A percentile compares a stretch with the other conserved stretches of the same genome.
phyloP scores from a whole-genome alignment of 1,140 invertebrate species.

The Scylla paramamosain region DNA sequence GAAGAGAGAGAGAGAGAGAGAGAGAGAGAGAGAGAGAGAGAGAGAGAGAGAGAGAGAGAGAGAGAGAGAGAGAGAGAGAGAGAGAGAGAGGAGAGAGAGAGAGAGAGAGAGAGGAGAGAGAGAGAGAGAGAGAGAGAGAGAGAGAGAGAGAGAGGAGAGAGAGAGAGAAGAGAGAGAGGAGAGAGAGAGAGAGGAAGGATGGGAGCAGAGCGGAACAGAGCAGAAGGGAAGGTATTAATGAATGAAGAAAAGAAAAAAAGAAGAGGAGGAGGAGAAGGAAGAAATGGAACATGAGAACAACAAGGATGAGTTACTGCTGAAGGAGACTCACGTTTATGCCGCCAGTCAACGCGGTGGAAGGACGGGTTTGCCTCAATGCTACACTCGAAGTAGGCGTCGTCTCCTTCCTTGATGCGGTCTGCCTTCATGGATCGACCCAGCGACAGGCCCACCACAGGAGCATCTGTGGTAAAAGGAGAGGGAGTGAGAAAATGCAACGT shows the following conservation, averaged over 20 bases:
- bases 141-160: background rate
- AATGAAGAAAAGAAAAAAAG: background rate
- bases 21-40: background rate
- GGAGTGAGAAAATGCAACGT: background rate
- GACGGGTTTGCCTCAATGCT: constrained; percentile 60
- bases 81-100: background rate
- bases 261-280: too few relatives aligned
- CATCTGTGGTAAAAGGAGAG: background rate
- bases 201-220: background rate
- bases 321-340: constrained; percentile 59
- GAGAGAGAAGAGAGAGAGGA: background rate
- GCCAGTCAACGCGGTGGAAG: constrained; percentile 56
- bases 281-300: background rate
- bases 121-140: background rate
- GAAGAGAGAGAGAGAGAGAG: background rate
- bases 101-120: background rate
- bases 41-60: background rate
- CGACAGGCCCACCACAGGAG: constrained; percentile 47
- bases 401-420: constrained; percentile 52
- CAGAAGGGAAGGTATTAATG: background rate
- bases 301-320: background rate
- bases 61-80: background rate
- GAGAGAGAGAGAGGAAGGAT: background rate
- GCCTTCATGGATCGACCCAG: constrained; percentile 48
- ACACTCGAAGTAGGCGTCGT: constrained; percentile 64